Percentiles rank a stretch among this genome's conserved stretches.
Evolutionary conservation across 2,888 invertebrate species (phyloP).

Genomic region (Sussaba pulchella): DNA sequence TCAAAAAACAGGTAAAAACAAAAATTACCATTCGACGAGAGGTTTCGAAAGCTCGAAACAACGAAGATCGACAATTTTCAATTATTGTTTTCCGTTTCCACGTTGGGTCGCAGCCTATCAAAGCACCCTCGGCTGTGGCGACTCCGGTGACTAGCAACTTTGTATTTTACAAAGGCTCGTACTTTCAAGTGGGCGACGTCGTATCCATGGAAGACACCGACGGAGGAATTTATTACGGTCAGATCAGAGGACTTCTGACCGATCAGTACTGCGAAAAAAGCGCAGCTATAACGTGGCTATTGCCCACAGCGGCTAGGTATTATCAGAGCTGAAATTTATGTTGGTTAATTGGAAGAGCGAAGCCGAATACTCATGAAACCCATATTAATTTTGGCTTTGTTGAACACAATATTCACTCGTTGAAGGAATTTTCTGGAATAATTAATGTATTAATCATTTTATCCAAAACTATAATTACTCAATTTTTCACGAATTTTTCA

Average conservation of each 20-base stretch:
- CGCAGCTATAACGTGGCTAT: constrained; percentile 95
- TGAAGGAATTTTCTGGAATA: too few relatives aligned
- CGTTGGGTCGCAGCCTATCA: constrained; percentile 86
- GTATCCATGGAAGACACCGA: constrained; percentile 93
- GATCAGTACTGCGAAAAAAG: constrained; percentile 98
- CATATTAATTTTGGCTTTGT: too few relatives aligned
- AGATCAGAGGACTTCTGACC: constrained; percentile 94
- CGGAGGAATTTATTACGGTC: constrained; percentile 94
- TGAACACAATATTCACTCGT: too few relatives aligned
- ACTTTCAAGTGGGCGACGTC: constrained; percentile 96
- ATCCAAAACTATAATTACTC: too few relatives aligned
- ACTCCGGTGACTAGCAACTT: constrained; percentile 93
- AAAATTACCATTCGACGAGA: too few relatives aligned
- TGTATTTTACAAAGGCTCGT: constrained; percentile 92
- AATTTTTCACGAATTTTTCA: background rate
- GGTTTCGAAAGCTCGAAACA: too few relatives aligned
- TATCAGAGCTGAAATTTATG: background rate
- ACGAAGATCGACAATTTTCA: too few relatives aligned
- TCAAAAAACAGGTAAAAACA: constrained; percentile 87
- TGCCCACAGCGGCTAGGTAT: constrained; percentile 91
- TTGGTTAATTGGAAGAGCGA: too few relatives aligned
- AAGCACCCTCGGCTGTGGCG: constrained; percentile 92
- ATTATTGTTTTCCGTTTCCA: background rate
- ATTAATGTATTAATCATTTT: too few relatives aligned
- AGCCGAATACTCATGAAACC: too few relatives aligned